Evolutionary conservation across 2,888 invertebrate species (phyloP).

Genomic region (Agrotis segetum): DNA sequence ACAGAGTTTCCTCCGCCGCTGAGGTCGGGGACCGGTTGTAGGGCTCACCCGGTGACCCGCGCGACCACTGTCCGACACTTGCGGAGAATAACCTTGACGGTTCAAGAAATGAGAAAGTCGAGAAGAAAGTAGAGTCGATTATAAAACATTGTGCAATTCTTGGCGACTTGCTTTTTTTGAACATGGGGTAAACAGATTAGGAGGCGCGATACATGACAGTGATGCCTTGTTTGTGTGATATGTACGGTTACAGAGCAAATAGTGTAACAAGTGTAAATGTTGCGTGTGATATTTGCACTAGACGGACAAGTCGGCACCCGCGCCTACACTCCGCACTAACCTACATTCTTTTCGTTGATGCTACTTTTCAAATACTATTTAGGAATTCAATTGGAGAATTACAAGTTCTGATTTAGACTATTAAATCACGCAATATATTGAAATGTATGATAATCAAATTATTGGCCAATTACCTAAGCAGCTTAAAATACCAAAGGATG

Average conservation of each 20-base stretch:
- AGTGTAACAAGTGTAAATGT: conserved; percentile 47
- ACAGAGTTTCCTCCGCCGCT: conserved; percentile 39
- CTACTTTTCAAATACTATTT: conserved; percentile 16
- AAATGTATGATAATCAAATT: not conserved
- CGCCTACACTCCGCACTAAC: conserved; percentile 44
- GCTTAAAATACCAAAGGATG: conserved; percentile 30
- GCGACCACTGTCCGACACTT: not conserved
- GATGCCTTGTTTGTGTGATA: conserved; percentile 18
- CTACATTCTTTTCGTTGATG: conserved; percentile 37
- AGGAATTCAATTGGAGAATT: conserved; percentile 3
- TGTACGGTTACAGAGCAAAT: conserved; percentile 8
- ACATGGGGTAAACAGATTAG: conserved; percentile 23
- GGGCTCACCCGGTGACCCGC: conserved; percentile 34
- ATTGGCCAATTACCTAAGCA: conserved; percentile 7
- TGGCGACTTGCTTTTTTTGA: conserved; percentile 8
- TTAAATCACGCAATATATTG: not conserved
- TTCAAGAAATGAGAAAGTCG: conserved; percentile 11
- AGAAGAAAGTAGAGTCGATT: conserved; percentile 46
- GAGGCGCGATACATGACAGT: not conserved
- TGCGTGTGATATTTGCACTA: conserved; percentile 43
- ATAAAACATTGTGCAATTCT: conserved; percentile 55
- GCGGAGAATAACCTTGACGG: conserved; percentile 19
- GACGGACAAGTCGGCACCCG: conserved; percentile 9
- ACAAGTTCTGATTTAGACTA: not conserved
- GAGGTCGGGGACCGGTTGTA: conserved; percentile 54